Evolutionary conservation across 2,113 vertebrate genomes (phyloP), one percentile per base, ranked within the genome.

Genomic region (Willisornis vidua): DNA sequence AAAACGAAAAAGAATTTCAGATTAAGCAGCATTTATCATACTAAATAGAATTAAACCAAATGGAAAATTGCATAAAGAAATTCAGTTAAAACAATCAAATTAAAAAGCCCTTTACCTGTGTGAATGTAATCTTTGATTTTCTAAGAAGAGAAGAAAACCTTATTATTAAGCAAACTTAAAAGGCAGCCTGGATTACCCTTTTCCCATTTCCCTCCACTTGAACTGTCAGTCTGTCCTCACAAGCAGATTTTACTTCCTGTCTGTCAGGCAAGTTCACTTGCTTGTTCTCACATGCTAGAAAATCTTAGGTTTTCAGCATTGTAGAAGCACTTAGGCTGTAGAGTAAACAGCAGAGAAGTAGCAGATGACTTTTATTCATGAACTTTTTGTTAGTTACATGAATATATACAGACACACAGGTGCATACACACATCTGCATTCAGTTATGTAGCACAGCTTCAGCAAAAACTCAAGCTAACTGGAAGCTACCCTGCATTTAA

Each of bases 21-120:
- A 79, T 85, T 87, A 89, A 89, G 79, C 59, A 31, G 89, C 71
- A 73, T 91, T 96, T 90, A 85, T 90, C 93, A 89, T 85, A 89
- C 89, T 82, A 96, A 97, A 85, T 14, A 73, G 66, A 89, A 96
- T 85, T 70, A 94, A 95, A 96, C 89, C 91, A 85, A 73, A 94
- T 76, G 91, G 91, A 96, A 96, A 96, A 96, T 85, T 78, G 66
- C 80, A 81, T 94, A 75, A 92, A 89, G 95, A 94, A 92, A 57
- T n/a, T 52, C 54, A 20, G 78, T 65, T 95, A 93, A 95, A 96
- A 95, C 78, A 91, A 85, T 91, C 62, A 57, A 65, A 94, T 93
- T 91, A 33, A 95, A 95, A 85, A 87, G 35, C 28, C 16, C 46
- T 93, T 91, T 74, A 94, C 91, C 81, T 87, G 51, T 77, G 65